A percentile compares a stretch with the other conserved stretches of the same genome.
Evolutionary conservation across 92 coral and sea anemone species (phyloP).

Genomic region (Scolanthus callimorphus): DNA sequence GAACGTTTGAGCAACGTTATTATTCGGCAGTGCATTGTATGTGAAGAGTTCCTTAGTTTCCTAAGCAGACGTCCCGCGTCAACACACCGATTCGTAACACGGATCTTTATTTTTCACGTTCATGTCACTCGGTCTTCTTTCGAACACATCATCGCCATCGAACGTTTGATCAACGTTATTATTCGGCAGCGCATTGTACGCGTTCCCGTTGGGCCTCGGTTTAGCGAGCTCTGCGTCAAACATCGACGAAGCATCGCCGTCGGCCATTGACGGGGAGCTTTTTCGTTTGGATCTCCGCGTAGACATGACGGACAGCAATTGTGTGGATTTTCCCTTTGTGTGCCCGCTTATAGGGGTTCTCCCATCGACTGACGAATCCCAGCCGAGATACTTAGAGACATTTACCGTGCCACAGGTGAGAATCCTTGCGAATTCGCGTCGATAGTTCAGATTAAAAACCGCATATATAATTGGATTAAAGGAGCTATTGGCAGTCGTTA

Average conservation of each 20-base stretch:
- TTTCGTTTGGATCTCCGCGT: background rate
- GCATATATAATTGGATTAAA: slow-evolving; percentile 83
- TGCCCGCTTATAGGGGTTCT: slow-evolving; percentile 10
- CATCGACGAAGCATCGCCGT: background rate
- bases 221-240: background rate
- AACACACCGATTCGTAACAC: slow-evolving; percentile 1
- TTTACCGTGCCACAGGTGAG: slow-evolving; percentile 42
- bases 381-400: slow-evolving; percentile 35
- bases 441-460: slow-evolving; percentile 72
- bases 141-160: background rate
- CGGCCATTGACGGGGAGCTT: background rate
- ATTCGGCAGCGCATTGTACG: background rate
- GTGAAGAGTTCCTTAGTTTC: no score
- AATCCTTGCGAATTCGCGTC: slow-evolving; percentile 59
- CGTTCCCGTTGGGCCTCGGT: background rate
- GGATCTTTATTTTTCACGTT: background rate
- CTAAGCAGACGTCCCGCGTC: no score
- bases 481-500: slow-evolving; percentile 72
- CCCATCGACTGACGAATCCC: slow-evolving; percentile 21
- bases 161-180: background rate
- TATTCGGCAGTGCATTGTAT: no score
- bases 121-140: background rate
- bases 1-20: background rate
- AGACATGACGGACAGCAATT: background rate
- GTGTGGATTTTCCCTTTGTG: slow-evolving; percentile 13